A percentile compares a stretch with the other conserved stretches of the same genome.
phyloP scores from a whole-genome alignment of 2,797 vertebrate species.

The Morelia viridis region DNA sequence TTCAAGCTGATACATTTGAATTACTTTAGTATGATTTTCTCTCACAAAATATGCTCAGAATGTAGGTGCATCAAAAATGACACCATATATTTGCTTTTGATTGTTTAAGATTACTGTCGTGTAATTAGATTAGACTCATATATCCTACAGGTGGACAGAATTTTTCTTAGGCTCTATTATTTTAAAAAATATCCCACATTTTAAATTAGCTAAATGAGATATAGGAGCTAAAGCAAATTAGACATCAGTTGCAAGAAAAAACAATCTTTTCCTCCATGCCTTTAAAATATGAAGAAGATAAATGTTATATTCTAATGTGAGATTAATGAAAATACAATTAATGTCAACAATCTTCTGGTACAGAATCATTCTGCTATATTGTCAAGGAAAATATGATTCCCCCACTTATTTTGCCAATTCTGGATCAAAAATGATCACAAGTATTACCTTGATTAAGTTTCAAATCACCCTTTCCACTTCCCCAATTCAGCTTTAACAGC shows the following conservation, averaged over 20 bases:
- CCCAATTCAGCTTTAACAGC: background rate
- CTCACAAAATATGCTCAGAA: background rate
- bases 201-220: background rate
- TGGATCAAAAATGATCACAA: background rate
- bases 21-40: background rate
- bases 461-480: background rate
- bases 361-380: background rate
- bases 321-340: background rate
- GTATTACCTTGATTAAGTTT: background rate
- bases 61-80: background rate
- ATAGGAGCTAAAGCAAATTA: background rate
- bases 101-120: background rate
- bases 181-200: background rate
- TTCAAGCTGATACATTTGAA: background rate
- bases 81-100: background rate
- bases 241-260: background rate
- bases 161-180: background rate
- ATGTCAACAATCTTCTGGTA: background rate
- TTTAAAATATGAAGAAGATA: background rate
- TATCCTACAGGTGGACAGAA: background rate
- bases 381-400: background rate
- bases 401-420: background rate
- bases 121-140: background rate
- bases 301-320: background rate
- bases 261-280: background rate